Evolutionary conservation across 2,797 vertebrate genomes (phyloP).

Genomic region (Cyclura pinguis): DNA sequence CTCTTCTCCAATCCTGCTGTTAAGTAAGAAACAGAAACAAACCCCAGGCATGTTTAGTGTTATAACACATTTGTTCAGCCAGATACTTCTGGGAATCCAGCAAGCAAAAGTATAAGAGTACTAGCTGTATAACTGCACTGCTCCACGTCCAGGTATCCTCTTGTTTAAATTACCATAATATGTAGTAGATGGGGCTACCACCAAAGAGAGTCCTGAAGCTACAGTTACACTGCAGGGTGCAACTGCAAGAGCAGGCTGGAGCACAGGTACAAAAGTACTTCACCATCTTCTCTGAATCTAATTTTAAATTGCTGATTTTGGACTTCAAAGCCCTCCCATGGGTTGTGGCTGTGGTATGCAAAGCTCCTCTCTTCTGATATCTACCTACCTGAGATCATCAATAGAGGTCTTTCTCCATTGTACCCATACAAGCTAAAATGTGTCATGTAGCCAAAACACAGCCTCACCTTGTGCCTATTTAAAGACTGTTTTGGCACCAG

Average conservation of each 20-base stretch:
- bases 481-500: neutral
- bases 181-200: neutral
- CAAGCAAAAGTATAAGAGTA: neutral
- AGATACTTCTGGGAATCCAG: neutral
- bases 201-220: neutral
- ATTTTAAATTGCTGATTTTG: neutral
- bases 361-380: neutral
- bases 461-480: neutral
- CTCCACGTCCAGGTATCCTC: neutral
- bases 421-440: neutral
- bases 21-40: neutral
- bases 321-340: neutral
- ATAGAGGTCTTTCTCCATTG: neutral
- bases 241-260: neutral
- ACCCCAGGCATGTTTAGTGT: too few relatives aligned
- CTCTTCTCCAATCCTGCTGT: neutral
- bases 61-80: neutral
- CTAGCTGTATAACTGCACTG: too few relatives aligned
- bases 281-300: neutral
- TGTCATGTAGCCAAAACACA: neutral
- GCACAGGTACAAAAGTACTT: neutral
- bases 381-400: neutral
- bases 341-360: neutral
- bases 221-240: neutral
- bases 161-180: neutral